Evolutionary conservation across 2,113 vertebrate species (phyloP), one percentile per base, ranked within the genome.

Genomic region (Podarcis cretensis): DNA sequence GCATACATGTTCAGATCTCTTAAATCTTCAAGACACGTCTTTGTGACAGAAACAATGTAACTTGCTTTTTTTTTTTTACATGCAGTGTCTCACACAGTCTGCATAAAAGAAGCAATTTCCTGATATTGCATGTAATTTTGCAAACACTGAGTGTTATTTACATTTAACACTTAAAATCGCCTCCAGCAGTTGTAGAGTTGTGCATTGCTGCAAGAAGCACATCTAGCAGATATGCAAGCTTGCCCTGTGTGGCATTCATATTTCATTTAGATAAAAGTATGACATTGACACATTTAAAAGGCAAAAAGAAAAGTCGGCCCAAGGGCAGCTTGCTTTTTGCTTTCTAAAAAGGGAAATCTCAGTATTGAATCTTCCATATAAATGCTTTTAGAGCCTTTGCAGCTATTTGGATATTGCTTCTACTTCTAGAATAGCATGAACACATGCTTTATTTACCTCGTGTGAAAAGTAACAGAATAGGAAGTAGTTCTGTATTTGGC

Each of bases 11-110:
- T 96, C 94, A 94, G 91, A 94, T 93, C 83, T 93, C 78, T 3
- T 66, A 91, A 92, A 87, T 92, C 90, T 95, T 97, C 89, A 96
- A 94, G 87, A 95, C 90, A 92, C 37, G 74, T 93, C 81, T 91
- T 91, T 21, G 69, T 82, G 78, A 90, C 48, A 91, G 89, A 91
- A 83, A 57, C 10, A 25, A 79, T 89, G 87, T 73, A 90, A 88
- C 3, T 54, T 83, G 16, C 30, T 48, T 35, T 74, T 93, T 89
- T 93, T 89, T 65, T 65, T 63, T 92, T 43, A 89, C 92, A 87
- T 89, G 89, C 91, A 91, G 91, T 87, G 90, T 69, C 35, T 89
- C 71, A 65, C 90, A 91, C 88, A 92, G 87, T 82, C 87, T 23
- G 69, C 68, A 40, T 63, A 57, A 90, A 88, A 90, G 89, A 86